Conservation (phyloP, 2,797 vertebrate genomes). For the Sebastes minor region DNA sequence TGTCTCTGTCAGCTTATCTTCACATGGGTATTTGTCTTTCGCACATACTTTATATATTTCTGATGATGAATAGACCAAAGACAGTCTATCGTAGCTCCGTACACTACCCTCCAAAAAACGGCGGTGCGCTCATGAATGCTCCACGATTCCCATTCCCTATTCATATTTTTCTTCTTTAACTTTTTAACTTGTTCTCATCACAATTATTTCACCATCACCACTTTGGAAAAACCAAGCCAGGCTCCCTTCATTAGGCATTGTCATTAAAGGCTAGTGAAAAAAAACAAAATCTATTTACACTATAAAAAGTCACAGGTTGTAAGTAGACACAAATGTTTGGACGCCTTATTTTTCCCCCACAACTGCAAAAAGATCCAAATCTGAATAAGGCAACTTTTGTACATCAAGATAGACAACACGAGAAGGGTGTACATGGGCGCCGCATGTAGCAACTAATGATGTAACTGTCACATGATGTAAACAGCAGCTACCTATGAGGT, state of each 20-base stretch:
- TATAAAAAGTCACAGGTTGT: conserved; percentile 56
- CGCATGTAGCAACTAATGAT: not conserved
- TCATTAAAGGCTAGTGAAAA: conserved; percentile 15
- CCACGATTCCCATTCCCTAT: not conserved
- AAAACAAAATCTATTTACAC: conserved; percentile 34
- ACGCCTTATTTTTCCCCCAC: conserved; percentile 34
- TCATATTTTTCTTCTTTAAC: not conserved
- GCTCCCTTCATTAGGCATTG: conserved; percentile 27
- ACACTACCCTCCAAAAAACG: too few species aligned
- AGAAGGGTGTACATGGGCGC: not conserved
- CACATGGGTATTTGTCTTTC: too few species aligned
- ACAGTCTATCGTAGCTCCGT: too few species aligned
- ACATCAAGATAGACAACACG: conserved; percentile 36
- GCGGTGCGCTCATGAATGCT: too few species aligned
- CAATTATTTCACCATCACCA: not conserved
- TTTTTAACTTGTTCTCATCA: not conserved
- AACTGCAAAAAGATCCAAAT: conserved; percentile 49
- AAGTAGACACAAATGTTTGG: conserved; percentile 50
- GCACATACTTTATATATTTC: too few species aligned
- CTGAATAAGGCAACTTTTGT: conserved; percentile 67
- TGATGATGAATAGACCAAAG: too few species aligned
- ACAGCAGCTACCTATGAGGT: not conserved
- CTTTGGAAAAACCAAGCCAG: not conserved
- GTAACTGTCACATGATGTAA: not conserved
- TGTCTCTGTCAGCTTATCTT: too few species aligned